These are phyloP conservation scores for Pterocles orientalis DNA, from an alignment of 2,113 vertebrate genomes.

Conservation along the genomic window DNA sequence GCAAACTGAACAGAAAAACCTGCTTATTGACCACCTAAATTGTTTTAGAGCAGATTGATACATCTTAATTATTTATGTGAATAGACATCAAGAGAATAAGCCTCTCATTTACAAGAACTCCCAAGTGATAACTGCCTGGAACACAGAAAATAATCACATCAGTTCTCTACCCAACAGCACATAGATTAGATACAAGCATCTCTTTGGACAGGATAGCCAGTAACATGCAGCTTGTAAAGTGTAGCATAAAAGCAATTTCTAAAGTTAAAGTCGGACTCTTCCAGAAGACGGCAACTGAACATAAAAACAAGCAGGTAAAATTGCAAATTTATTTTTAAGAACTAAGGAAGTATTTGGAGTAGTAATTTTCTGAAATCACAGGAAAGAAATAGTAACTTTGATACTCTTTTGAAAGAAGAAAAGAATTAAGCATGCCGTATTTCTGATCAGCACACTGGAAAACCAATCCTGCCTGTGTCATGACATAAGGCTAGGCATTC, in stretches of 20 bases:
- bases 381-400: background rate
- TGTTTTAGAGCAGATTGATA: constrained; percentile 30
- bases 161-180: background rate
- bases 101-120: constrained; percentile 1
- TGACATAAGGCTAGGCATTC: background rate
- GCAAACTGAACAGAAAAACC: constrained; percentile 10
- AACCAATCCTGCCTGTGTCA: background rate
- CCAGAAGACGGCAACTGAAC: background rate
- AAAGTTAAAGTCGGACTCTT: background rate
- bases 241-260: background rate
- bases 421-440: background rate
- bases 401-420: background rate
- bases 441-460: background rate
- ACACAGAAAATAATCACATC: constrained; percentile 19
- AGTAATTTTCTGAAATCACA: background rate
- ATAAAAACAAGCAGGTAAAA: background rate
- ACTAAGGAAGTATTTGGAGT: background rate
- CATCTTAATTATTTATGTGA: constrained; percentile 22
- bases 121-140: background rate
- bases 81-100: constrained; percentile 28
- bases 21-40: constrained; percentile 39
- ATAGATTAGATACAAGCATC: background rate
- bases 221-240: background rate
- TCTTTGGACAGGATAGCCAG: background rate
- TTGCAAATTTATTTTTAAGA: background rate